phyloP scores from a whole-genome alignment of 2,888 invertebrate genomes.

The Hyposoter dolosus region DNA sequence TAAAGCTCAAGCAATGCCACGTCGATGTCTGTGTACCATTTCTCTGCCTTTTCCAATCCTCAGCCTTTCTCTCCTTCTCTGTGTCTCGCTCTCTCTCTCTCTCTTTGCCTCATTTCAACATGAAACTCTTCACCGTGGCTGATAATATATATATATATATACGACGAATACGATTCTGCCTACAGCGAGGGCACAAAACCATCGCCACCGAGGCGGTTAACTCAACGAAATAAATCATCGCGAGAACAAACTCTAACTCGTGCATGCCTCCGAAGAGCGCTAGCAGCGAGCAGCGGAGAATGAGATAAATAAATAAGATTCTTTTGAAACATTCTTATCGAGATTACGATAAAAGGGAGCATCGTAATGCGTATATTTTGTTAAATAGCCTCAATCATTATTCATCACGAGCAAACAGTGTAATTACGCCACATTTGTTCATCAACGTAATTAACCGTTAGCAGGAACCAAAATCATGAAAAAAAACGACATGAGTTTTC shows the following conservation, averaged over 20 bases:
- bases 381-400: neutral
- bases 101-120: neutral
- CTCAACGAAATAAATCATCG: slow-evolving; percentile 64
- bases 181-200: slow-evolving; percentile 10
- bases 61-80: slow-evolving; percentile 11
- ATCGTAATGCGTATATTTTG: slow-evolving; percentile 1
- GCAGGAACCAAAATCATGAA: neutral
- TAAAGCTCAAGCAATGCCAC: slow-evolving; percentile 22
- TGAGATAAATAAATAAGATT: slow-evolving; percentile 36
- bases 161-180: slow-evolving; percentile 21
- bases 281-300: neutral
- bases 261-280: neutral
- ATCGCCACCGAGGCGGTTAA: slow-evolving; percentile 43
- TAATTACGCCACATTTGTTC: neutral
- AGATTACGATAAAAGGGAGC: slow-evolving; percentile 34
- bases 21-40: neutral
- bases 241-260: slow-evolving; percentile 47
- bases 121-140: neutral
- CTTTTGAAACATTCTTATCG: slow-evolving; percentile 40
- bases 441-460: neutral
- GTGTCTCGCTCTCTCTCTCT: neutral
- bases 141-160: neutral
- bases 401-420: neutral
- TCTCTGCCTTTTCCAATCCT: slow-evolving; percentile 13
- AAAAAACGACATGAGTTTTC: neutral